Base-by-base conservation (phyloP, 2,888 invertebrate genomes). In the Troides aeacus region DNA sequence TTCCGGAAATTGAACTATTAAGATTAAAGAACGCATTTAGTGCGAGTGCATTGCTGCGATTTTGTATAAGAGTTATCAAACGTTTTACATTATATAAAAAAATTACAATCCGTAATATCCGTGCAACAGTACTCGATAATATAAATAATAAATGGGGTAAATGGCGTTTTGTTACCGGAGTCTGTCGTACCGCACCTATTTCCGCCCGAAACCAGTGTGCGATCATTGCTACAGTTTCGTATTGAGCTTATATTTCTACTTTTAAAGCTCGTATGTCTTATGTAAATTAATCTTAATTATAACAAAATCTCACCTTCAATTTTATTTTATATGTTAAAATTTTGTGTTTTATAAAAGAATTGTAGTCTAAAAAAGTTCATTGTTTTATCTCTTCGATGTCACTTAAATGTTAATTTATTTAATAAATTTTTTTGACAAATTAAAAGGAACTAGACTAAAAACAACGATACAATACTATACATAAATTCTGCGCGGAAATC, bases 1-100 rank as follows among this genome's bases (percentile, higher is more conserved):
- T 72, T 74, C 75, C 75, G 78, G 77, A 81, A 82, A 79, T 81
- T 79, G 77, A 76, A 77, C 75, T 74, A 77, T 76, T 74, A 74
- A 77, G 76, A 74, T 74, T 71, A 72, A 73, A 18, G 68, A 75
- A 74, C 69, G 76, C 70, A 78, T 79, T 71, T 77, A 79, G 74
- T 76, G 74, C 75, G 76, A 74, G 74, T 72, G 73, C 71, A 73
- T 69, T 72, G 73, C 73, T 74, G 74, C 71, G 76, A 74, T 72
- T 68, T 68, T 68, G 66, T 72, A 73, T 74, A 73, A 75, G 73
- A 71, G 71, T 70, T 15, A 4, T 3, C 39, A 50, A 50, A 50
- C 42, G 72, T 50, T 46, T 17, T 4, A 36, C 36, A 36, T 36
- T 36, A 39, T 39, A 10, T 39, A 15, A 17, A 50, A 50, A 50